phyloP scores from a whole-genome alignment of 2,113 vertebrate species.

The Daboia siamensis region DNA sequence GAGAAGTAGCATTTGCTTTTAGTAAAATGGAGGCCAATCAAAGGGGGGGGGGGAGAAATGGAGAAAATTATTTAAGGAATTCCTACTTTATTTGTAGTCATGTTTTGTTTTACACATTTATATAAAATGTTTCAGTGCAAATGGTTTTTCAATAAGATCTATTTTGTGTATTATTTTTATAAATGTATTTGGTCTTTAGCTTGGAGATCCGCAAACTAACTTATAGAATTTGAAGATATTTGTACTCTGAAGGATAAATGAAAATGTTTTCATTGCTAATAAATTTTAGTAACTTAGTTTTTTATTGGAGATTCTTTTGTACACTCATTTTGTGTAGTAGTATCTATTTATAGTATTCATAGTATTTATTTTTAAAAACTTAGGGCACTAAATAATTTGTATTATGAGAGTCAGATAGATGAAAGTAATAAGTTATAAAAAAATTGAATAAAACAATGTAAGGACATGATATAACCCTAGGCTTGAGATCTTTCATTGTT shows the following conservation, averaged over 20 bases:
- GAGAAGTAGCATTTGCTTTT: conserved; percentile 36
- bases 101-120: background rate
- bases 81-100: background rate
- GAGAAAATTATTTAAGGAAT: background rate
- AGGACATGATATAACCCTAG: conserved; percentile 12
- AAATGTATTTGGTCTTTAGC: background rate
- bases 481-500: conserved; percentile 30
- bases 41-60: background rate
- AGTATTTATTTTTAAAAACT: conserved; percentile 26
- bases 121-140: background rate
- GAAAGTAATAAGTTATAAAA: background rate
- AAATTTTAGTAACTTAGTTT: background rate
- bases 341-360: conserved; percentile 9
- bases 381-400: background rate
- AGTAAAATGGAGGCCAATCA: background rate
- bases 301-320: conserved; percentile 7
- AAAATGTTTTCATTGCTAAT: background rate
- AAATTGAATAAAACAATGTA: background rate
- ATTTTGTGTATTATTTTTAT: background rate
- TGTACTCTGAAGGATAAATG: background rate
- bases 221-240: background rate
- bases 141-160: background rate
- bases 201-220: background rate
- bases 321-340: background rate
- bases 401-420: background rate